phyloP scores from a whole-genome alignment of 1,140 invertebrate species.

The Halotydeus destructor region DNA sequence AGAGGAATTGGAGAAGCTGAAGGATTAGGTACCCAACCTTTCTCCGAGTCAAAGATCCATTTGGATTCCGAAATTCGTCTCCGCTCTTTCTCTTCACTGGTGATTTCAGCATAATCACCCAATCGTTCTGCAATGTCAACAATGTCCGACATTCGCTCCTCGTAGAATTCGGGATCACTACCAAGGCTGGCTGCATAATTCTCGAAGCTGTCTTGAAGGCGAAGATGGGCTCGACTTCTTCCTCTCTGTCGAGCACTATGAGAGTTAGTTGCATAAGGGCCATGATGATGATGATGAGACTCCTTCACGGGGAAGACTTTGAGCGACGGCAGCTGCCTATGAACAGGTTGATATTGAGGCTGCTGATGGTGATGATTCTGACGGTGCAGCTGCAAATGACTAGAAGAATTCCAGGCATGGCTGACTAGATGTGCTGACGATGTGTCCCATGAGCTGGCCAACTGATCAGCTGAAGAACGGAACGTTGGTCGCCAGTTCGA shows the following conservation, averaged over 20 bases:
- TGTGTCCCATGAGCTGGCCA: too few species aligned
- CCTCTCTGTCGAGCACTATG: background rate
- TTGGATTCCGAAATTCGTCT: background rate
- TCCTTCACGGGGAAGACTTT: too few species aligned
- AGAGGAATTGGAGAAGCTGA: slow-evolving; percentile 5
- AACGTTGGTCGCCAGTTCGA: too few species aligned
- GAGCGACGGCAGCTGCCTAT: slow-evolving; percentile 18
- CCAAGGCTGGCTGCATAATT: slow-evolving; percentile 10
- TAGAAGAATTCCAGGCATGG: too few species aligned
- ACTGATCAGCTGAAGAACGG: too few species aligned
- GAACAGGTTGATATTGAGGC: slow-evolving; percentile 23
- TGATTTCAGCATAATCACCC: background rate
- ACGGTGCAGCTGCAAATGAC: slow-evolving; percentile 1
- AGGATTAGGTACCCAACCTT: too few species aligned
- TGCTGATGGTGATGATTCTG: slow-evolving; percentile 21
- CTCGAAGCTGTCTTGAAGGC: slow-evolving; percentile 16
- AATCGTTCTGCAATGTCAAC: background rate
- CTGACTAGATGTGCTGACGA: too few species aligned
- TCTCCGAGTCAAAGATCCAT: too few species aligned
- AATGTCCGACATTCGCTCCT: too few species aligned
- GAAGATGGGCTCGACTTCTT: too few species aligned
- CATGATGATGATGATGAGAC: slow-evolving; percentile 11
- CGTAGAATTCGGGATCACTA: slow-evolving; percentile 3
- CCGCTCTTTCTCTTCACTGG: background rate
- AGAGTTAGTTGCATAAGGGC: slow-evolving; percentile 11